These are phyloP conservation scores for Drosophila ercepeae DNA, from an alignment of 1,140 invertebrate species.

Conservation along the genomic window DNA sequence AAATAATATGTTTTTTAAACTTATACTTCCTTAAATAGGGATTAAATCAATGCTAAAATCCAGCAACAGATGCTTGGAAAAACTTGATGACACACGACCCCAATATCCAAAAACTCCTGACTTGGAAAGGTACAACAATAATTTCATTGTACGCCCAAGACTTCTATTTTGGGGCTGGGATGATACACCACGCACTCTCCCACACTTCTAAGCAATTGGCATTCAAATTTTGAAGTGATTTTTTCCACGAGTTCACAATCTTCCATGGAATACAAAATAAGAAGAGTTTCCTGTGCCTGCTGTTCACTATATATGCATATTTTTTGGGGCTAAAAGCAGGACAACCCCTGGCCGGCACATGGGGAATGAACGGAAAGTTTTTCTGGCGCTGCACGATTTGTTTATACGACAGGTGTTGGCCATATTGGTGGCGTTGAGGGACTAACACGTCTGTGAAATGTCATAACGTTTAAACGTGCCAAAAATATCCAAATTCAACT, in stretches of 20 bases:
- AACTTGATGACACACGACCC: slow-evolving; percentile 52
- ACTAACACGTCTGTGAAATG: slow-evolving; percentile 81
- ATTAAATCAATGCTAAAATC: slow-evolving; percentile 6
- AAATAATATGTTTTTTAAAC: neutral
- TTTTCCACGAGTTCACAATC: slow-evolving; percentile 65
- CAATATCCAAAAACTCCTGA: slow-evolving; percentile 43
- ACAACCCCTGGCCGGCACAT: slow-evolving; percentile 10
- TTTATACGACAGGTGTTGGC: slow-evolving; percentile 79
- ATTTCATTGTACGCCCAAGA: slow-evolving; percentile 40
- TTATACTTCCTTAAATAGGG: neutral
- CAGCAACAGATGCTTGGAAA: slow-evolving; percentile 67
- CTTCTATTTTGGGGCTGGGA: slow-evolving; percentile 23
- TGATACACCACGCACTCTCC: neutral
- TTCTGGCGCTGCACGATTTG: slow-evolving; percentile 43
- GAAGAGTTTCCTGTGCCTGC: slow-evolving; percentile 26
- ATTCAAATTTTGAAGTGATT: slow-evolving; percentile 77
- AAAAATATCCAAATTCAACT: slow-evolving; percentile 63
- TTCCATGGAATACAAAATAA: slow-evolving; percentile 65
- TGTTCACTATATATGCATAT: slow-evolving; percentile 55
- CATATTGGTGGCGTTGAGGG: slow-evolving; percentile 67
- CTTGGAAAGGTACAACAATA: slow-evolving; percentile 35
- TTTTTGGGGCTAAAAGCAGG: slow-evolving; percentile 29
- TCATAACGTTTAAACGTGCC: slow-evolving; percentile 83
- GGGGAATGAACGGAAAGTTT: slow-evolving; percentile 43
- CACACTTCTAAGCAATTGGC: slow-evolving; percentile 57